A percentile compares a stretch with the other conserved stretches of the same genome.
phyloP scores from a whole-genome alignment of 2,113 vertebrate genomes.

The Oceanites oceanicus region DNA sequence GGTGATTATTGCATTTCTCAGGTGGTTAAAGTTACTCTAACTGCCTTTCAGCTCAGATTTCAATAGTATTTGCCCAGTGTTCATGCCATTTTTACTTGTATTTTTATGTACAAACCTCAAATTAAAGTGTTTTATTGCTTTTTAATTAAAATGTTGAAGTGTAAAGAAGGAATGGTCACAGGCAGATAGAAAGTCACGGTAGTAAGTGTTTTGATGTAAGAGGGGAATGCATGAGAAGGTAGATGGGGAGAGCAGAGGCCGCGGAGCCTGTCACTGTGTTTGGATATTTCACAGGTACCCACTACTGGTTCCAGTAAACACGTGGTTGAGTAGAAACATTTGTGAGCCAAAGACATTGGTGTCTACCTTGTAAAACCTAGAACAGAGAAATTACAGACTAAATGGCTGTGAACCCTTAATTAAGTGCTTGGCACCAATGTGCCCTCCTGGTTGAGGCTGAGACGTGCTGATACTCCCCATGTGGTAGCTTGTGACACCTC shows the following conservation, averaged over 20 bases:
- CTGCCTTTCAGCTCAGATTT: constrained; percentile 71
- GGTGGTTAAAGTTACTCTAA: constrained; percentile 75
- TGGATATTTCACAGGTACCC: not conserved
- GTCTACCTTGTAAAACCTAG: not conserved
- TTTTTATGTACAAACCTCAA: constrained; percentile 68
- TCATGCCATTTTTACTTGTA: constrained; percentile 61
- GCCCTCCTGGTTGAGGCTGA: not conserved
- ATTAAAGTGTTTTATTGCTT: constrained; percentile 71
- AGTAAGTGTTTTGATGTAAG: constrained; percentile 18
- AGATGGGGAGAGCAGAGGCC: not conserved
- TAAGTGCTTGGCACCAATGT: not conserved
- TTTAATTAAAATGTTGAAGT: constrained; percentile 71
- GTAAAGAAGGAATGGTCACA: constrained; percentile 36
- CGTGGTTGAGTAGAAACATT: not conserved
- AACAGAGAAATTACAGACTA: not conserved
- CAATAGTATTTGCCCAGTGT: constrained; percentile 61
- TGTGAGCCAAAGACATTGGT: not conserved
- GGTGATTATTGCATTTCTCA: constrained; percentile 71
- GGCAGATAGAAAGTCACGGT: not conserved
- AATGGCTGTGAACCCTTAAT: not conserved
- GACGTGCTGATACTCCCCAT: accelerated
- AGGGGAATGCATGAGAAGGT: not conserved
- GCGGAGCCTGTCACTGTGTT: not conserved
- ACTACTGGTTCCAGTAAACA: constrained; percentile 2
- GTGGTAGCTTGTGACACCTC: not conserved